phyloP scores from a whole-genome alignment of 2,888 invertebrate genomes.

The Temnothorax ravouxi region DNA sequence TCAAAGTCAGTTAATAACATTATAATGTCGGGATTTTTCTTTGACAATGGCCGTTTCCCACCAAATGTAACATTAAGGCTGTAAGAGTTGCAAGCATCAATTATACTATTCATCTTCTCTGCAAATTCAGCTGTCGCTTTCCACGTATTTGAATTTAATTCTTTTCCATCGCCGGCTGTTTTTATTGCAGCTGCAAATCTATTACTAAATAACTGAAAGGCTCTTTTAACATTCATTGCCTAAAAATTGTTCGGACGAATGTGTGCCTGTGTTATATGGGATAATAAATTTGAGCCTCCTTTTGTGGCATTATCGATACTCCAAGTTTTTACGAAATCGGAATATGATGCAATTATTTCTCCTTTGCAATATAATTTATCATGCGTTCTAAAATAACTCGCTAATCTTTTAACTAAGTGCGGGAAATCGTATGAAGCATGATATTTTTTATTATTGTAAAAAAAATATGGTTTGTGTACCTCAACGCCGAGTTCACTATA shows the following conservation, averaged over 20 bases:
- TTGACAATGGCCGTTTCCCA: neutral
- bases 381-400: neutral
- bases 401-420: neutral
- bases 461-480: neutral
- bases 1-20: neutral
- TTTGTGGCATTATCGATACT: neutral
- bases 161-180: neutral
- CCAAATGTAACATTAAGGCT: neutral
- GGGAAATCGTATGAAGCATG: neutral
- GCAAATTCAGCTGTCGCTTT: constrained; percentile 1
- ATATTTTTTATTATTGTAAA: neutral
- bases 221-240: too few relatives aligned
- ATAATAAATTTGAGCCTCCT: constrained; percentile 1
- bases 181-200: neutral
- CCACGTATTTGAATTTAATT: neutral
- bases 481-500: neutral
- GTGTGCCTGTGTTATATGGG: neutral
- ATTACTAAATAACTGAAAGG: neutral
- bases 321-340: too few relatives aligned
- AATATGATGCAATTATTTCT: too few relatives aligned
- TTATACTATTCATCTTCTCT: neutral
- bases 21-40: neutral
- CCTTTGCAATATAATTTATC: too few relatives aligned
- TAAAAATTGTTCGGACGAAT: neutral
- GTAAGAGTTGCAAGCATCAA: neutral